Conservation (phyloP, 2,113 vertebrate genomes). For the Alethe diademata region DNA sequence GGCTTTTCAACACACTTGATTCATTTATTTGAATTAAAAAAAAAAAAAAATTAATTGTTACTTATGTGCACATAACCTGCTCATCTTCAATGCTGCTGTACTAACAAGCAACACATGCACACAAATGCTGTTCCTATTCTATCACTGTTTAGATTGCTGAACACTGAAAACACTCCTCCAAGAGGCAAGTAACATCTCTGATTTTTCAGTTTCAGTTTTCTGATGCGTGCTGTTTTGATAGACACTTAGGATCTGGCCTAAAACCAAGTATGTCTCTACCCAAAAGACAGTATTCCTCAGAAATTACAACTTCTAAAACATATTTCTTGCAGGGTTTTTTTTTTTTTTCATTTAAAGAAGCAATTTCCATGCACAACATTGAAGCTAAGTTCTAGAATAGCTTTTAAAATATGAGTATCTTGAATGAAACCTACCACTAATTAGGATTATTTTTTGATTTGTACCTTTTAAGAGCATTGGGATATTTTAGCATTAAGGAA, state of each 20-base stretch:
- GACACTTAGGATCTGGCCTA: neutral
- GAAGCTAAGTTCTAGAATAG: neutral
- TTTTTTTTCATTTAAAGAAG: neutral
- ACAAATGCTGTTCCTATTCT: neutral
- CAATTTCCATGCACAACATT: neutral
- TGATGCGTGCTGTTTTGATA: neutral
- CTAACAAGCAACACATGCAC: neutral
- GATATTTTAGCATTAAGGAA: neutral
- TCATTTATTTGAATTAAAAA: neutral
- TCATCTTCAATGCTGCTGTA: fast-evolving
- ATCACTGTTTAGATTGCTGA: neutral
- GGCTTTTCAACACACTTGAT: neutral
- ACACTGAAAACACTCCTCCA: neutral
- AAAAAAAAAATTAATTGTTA: neutral
- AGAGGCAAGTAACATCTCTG: neutral
- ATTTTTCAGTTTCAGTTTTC: neutral
- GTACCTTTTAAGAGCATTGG: neutral
- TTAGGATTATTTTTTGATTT: neutral
- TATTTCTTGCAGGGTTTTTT: neutral
- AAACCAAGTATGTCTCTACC: neutral
- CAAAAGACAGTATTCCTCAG: neutral
- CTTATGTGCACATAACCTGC: neutral
- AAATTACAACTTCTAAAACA: neutral
- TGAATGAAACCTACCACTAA: neutral
- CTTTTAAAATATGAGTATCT: neutral